Evolutionary conservation across 2,113 vertebrate genomes (phyloP), one percentile per base, ranked within the genome.

Genomic region (Tupaia tana): DNA sequence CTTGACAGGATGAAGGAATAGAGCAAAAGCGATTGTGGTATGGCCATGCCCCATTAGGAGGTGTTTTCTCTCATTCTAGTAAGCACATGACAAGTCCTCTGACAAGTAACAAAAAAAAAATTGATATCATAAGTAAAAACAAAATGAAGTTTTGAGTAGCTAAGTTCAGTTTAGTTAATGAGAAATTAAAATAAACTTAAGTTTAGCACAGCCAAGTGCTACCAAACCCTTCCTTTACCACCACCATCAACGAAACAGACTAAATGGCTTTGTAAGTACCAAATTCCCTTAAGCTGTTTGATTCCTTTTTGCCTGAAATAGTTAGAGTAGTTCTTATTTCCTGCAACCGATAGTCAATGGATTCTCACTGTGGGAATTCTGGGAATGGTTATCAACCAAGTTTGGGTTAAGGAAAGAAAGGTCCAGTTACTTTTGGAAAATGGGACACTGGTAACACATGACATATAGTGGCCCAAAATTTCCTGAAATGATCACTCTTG

Each of bases 121-220:
- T 43, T 43, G 43, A 43, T 43, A 43, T 43, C 43, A 43, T 43
- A 43, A 43, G 3, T 58, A 82, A 29, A 70, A 92, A 27, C 66
- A 94, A 73, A 91, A 94, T 54, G 56, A 56, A 92, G 24, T 8
- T 63, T 80, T 74, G 12, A 15, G 31, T 18, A 25, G n/a, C 29
- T 86, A 63, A 58, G 16, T 77, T 89, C 64, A n/a, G 12, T 92
- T 92, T 3, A 58, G 7, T 81, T 81, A 67, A 92, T 8, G 20
- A 92, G 19, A 89, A 87, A 77, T 63, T n/a, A 22, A 58, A 90
- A 92, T 64, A 34, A 79, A 82, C 29, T 85, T 89, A 77, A 9
- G 70, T 90, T 74, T 77, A 66, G 0, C 54, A 77, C 25, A 52
- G 74, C 69, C 24, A 27, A 92, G 4, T 43, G 27, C 29, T 61